phyloP scores from a whole-genome alignment of 1,140 invertebrate genomes.

The Drosophila baimaii region DNA sequence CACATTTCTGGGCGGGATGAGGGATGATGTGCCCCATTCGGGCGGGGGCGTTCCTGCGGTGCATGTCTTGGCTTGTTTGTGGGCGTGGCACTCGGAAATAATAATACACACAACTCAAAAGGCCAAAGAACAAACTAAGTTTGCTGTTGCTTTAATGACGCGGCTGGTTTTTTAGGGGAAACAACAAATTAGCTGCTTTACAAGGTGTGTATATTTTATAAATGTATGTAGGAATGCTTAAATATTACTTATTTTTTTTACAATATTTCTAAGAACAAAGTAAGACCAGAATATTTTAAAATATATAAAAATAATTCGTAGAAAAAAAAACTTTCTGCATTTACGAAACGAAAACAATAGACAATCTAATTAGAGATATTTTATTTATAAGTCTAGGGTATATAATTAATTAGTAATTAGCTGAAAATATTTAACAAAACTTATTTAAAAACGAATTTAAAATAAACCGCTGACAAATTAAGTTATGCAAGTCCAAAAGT shows the following conservation, averaged over 20 bases:
- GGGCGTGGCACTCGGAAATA: slow-evolving; percentile 44
- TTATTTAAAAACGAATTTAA: not conserved
- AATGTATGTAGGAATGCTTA: not conserved
- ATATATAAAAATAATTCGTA: not conserved
- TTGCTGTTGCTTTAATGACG: slow-evolving; percentile 45
- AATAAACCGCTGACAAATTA: not conserved
- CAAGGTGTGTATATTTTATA: too few relatives aligned
- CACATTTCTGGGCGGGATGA: slow-evolving; percentile 19
- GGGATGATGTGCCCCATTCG: slow-evolving; percentile 38
- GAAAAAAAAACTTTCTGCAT: too few relatives aligned
- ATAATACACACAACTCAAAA: slow-evolving; percentile 36
- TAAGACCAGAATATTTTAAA: not conserved
- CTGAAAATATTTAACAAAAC: too few relatives aligned
- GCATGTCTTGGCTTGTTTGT: slow-evolving; percentile 54
- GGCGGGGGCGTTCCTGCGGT: slow-evolving; percentile 43
- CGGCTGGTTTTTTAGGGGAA: not conserved
- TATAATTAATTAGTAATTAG: slow-evolving; percentile 1
- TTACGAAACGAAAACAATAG: not conserved
- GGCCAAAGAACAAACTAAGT: slow-evolving; percentile 12
- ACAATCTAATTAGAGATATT: not conserved
- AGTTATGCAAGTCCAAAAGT: slow-evolving; percentile 5
- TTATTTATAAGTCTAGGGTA: not conserved
- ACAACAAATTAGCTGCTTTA: not conserved
- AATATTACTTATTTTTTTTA: not conserved
- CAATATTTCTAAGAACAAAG: not conserved